Conservation (phyloP, 2,797 vertebrate species). For the Ispidina lecontei region DNA sequence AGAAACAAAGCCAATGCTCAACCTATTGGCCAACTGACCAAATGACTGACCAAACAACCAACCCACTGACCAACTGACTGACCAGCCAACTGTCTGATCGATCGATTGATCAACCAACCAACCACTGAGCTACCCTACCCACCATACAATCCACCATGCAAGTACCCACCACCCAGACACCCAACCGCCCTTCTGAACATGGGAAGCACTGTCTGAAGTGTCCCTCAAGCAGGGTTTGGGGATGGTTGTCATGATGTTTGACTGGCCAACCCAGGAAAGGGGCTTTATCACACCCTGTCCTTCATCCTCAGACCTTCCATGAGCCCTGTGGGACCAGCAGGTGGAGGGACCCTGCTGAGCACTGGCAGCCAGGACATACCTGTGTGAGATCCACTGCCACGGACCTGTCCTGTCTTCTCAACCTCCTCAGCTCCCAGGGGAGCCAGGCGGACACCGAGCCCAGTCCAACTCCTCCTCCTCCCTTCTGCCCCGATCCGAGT, state of each 20-base stretch:
- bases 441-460: rapidly evolving
- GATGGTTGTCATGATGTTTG: not conserved
- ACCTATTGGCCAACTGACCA: not conserved
- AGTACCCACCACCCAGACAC: not conserved
- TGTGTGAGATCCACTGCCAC: not conserved
- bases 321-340: not conserved
- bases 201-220: not conserved
- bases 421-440: rapidly evolving
- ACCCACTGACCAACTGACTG: not conserved
- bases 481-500: not conserved
- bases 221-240: not conserved
- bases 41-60: not conserved
- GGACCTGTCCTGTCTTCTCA: not conserved
- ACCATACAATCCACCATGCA: not conserved
- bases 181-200: not conserved
- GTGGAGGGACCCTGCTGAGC: rapidly evolving
- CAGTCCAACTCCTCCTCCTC: not conserved
- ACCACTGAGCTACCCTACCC: not conserved
- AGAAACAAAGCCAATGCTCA: not conserved
- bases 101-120: not conserved
- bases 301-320: not conserved
- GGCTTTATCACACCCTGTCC: not conserved
- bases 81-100: not conserved
- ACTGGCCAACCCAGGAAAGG: not conserved
- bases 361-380: not conserved